Base-by-base conservation (phyloP, 2,888 invertebrate genomes). In the Tuta absoluta region DNA sequence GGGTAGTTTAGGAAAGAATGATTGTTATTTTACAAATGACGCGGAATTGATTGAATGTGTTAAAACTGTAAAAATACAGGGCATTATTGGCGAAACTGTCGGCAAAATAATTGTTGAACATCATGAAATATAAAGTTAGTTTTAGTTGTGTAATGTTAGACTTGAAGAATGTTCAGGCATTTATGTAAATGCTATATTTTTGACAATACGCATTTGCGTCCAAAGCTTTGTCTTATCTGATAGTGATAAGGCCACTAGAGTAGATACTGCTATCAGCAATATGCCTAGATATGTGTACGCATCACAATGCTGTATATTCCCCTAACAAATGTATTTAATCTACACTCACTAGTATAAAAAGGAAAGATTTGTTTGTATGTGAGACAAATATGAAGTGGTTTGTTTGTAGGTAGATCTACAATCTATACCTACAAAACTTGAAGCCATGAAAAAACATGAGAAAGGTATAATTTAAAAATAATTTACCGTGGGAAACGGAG, bases 241-340 rank as follows among this genome's bases (percentile, higher is more conserved):
- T 66, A 61, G 45, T 41, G 41, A 61, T 66, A 61, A 61, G 48
- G 71, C 65, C 72, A 75, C 67, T 79, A 71, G 71, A 23, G 19
- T 71, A 74, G 69, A 80, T 86, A 86, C 86, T 69, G 76, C 67
- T 86, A 86, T 86, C 86, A 79, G 69, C 74, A 53, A 38, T 14
- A 53, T 23, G 10, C 14, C 21, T 56, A 79, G 76, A 77, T 79
- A 80, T 71, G 71, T 24, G n/a, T 72, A 33, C 14, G 33, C 37
- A 51, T 21, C 49, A 62, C 62, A 49, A n/a, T 48, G 48, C 60
- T 12, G 56, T 56, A 24, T 33, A 33, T 56, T 53, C 53, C 28
- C 58, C 19, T 58, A 24, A n/a, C n/a, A n/a, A n/a, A 48, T 45
- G 45, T 38, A 45, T 64, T 49, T 21, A 51, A 51, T 33, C 33